Percentiles rank a stretch among this genome's conserved stretches.
phyloP scores from a whole-genome alignment of 2,888 invertebrate species.

The Troglohyphantes excavatus region DNA sequence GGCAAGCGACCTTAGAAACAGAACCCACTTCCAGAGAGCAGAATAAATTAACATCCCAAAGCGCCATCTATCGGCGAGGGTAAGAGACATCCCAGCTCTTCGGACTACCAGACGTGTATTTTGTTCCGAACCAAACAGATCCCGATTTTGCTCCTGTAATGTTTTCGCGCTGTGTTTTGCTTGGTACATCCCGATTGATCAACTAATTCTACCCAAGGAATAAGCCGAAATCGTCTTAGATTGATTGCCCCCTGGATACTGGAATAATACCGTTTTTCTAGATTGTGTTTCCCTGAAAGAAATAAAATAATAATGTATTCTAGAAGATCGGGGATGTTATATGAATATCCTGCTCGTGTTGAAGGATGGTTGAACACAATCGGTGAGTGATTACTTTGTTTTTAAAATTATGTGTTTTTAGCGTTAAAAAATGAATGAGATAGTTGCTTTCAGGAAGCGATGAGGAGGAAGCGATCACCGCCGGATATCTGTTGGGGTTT shows the following conservation, averaged over 20 bases:
- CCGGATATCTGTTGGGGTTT: slow-evolving; percentile 7
- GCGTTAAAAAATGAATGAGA: not conserved
- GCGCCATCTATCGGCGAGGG: slow-evolving; percentile 59
- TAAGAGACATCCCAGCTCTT: not conserved
- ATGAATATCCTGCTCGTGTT: slow-evolving; percentile 85
- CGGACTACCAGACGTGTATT: slow-evolving; percentile 29
- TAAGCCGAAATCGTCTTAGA: not conserved
- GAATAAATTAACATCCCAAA: slow-evolving; percentile 72
- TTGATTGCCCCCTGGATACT: slow-evolving; percentile 15
- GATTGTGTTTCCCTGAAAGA: slow-evolving; percentile 23
- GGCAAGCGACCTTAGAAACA: slow-evolving; percentile 8
- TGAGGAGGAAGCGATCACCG: slow-evolving; percentile 83
- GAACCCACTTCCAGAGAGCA: slow-evolving; percentile 41
- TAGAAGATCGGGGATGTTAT: slow-evolving; percentile 61
- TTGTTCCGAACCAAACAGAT: not conserved
- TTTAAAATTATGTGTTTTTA: not conserved
- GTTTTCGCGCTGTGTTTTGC: not conserved
- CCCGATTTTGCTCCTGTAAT: not conserved
- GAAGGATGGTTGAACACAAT: slow-evolving; percentile 86
- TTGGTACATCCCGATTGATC: slow-evolving; percentile 1
- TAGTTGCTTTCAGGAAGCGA: not conserved
- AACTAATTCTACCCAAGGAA: not conserved
- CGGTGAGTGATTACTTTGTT: slow-evolving; percentile 83
- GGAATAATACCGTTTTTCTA: not conserved
- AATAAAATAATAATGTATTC: slow-evolving; percentile 41